Conservation (phyloP, 2,888 invertebrate species). For the Agrotis ipsilon region DNA sequence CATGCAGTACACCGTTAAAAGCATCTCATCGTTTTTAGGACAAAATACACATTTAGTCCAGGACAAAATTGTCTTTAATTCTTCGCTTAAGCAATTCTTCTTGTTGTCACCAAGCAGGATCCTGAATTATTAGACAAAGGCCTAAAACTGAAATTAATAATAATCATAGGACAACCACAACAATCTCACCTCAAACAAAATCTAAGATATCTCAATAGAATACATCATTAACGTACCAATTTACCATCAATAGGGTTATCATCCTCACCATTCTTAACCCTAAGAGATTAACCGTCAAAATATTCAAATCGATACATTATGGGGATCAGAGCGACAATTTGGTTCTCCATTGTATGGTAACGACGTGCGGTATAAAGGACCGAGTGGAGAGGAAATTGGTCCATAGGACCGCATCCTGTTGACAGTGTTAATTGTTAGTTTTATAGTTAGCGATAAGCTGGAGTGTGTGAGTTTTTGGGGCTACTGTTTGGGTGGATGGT, state of each 20-base stretch:
- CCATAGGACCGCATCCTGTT: constrained; percentile 67
- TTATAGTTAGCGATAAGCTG: constrained; percentile 53
- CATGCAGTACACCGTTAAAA: too few relatives aligned
- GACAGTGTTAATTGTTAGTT: constrained; percentile 66
- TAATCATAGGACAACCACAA: neutral
- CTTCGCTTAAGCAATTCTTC: too few relatives aligned
- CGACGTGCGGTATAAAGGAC: constrained; percentile 72
- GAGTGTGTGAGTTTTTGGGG: constrained; percentile 1
- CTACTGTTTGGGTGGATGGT: neutral
- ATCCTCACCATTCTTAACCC: constrained; percentile 44
- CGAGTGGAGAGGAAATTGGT: constrained; percentile 75
- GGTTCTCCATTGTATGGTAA: constrained; percentile 77
- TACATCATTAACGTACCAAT: constrained; percentile 51
- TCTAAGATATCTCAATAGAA: constrained; percentile 33
- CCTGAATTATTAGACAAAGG: too few relatives aligned
- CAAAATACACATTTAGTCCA: too few relatives aligned
- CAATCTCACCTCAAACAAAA: constrained; percentile 1
- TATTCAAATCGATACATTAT: constrained; percentile 72
- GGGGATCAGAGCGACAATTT: constrained; percentile 71
- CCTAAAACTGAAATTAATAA: neutral
- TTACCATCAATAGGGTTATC: constrained; percentile 51
- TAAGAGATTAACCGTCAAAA: constrained; percentile 65
- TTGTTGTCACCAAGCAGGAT: too few relatives aligned
- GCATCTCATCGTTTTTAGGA: too few relatives aligned
- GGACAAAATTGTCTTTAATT: too few relatives aligned